phyloP scores from a whole-genome alignment of 2,797 vertebrate genomes.

The Nannoperca obscura region DNA sequence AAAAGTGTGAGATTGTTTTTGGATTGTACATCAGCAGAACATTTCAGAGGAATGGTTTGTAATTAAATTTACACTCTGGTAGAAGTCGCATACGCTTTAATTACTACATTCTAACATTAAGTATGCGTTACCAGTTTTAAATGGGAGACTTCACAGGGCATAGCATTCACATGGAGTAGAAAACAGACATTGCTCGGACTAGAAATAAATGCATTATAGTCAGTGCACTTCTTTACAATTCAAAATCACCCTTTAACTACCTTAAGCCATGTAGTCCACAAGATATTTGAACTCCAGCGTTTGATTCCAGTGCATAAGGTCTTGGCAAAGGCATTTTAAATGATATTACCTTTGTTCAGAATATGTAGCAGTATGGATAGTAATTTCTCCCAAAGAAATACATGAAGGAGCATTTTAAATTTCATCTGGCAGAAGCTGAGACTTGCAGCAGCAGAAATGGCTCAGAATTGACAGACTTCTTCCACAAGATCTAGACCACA shows the following conservation, averaged over 20 bases:
- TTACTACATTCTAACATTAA: conserved; percentile 75
- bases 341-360: conserved; percentile 48
- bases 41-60: conserved; percentile 54
- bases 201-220: conserved; percentile 69
- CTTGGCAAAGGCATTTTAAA: conserved; percentile 64
- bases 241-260: conserved; percentile 61
- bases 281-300: conserved; percentile 57
- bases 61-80: conserved; percentile 59
- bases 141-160: conserved; percentile 65
- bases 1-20: conserved; percentile 46
- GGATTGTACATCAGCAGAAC: conserved; percentile 81
- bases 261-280: conserved; percentile 64
- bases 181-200: conserved; percentile 71
- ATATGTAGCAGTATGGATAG: conserved; percentile 38
- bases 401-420: conserved; percentile 57
- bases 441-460: conserved; percentile 73
- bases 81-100: conserved; percentile 68
- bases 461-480: conserved; percentile 74
- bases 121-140: conserved; percentile 64
- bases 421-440: conserved; percentile 63
- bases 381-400: conserved; percentile 39
- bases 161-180: conserved; percentile 72
- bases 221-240: conserved; percentile 77
- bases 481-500: conserved; percentile 38
- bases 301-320: conserved; percentile 75